These are phyloP conservation scores for Platycercus adscitus DNA, from an alignment of 2,113 vertebrate genomes.

Conservation along the genomic window DNA sequence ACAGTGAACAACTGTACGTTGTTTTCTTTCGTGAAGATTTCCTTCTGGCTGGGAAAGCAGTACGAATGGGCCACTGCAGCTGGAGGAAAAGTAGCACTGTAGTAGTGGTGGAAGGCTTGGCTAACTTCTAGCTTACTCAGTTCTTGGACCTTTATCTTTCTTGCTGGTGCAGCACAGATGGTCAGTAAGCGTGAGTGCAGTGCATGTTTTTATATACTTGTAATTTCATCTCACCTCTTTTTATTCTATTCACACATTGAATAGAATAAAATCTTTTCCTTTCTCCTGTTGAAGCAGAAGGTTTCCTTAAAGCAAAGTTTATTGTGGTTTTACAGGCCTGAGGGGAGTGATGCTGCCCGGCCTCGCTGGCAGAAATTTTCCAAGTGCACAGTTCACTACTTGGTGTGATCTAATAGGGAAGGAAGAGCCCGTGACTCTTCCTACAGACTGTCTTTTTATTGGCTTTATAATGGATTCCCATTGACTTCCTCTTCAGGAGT, in stretches of 20 bases:
- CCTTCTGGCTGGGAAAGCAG: neutral
- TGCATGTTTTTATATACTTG: neutral
- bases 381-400: conserved; percentile 55
- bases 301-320: conserved; percentile 49
- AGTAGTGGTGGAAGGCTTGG: neutral
- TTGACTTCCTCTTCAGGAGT: conserved; percentile 67
- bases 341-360: conserved; percentile 51
- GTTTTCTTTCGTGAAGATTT: neutral
- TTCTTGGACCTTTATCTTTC: neutral
- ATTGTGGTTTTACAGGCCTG: conserved; percentile 43
- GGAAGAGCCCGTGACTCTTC: conserved; percentile 68
- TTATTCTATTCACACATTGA: neutral
- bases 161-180: neutral
- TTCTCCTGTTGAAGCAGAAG: conserved; percentile 8
- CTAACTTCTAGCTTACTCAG: neutral
- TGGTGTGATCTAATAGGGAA: conserved; percentile 70
- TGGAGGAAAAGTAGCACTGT: neutral
- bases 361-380: conserved; percentile 55
- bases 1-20: neutral
- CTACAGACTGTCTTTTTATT: conserved; percentile 79
- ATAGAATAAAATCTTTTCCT: neutral
- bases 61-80: neutral
- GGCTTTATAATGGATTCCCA: conserved; percentile 80
- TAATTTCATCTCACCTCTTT: neutral
- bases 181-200: neutral